These are phyloP conservation scores for Yponomeuta cagnagella DNA, from an alignment of 2,888 invertebrate species.

Conservation along the genomic window DNA sequence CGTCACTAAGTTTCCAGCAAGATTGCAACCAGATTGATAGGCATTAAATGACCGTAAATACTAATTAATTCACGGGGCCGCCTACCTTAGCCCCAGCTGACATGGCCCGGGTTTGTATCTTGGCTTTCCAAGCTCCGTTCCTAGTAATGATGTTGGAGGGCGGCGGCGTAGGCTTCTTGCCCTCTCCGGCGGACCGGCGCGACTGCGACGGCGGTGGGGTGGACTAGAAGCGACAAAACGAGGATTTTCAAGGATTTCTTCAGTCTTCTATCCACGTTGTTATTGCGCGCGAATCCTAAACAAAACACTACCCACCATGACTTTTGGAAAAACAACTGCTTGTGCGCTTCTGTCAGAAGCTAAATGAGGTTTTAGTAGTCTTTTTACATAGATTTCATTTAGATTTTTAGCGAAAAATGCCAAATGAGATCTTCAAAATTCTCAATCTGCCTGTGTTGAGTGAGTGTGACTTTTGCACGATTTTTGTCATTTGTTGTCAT, in stretches of 20 bases:
- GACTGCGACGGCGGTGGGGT: slow-evolving; percentile 27
- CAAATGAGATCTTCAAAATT: background rate
- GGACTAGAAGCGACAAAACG: background rate
- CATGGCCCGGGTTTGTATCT: slow-evolving; percentile 79
- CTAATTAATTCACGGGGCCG: too few relatives aligned
- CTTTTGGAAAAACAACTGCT: slow-evolving; percentile 19
- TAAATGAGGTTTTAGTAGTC: background rate
- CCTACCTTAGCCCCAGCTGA: slow-evolving; percentile 63
- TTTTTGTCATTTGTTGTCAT: slow-evolving; percentile 20
- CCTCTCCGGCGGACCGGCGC: slow-evolving; percentile 48
- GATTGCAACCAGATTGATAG: too few relatives aligned
- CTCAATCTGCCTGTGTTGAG: background rate
- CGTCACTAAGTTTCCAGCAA: too few relatives aligned
- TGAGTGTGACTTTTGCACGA: slow-evolving; percentile 1
- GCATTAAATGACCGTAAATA: too few relatives aligned
- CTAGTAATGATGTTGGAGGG: slow-evolving; percentile 73
- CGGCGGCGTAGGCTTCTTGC: slow-evolving; percentile 50
- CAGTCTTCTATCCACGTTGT: slow-evolving; percentile 18
- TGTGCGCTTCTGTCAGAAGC: slow-evolving; percentile 7
- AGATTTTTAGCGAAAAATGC: background rate
- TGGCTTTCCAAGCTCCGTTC: slow-evolving; percentile 77
- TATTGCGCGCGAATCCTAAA: slow-evolving; percentile 22
- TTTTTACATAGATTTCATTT: background rate
- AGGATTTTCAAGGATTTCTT: background rate
- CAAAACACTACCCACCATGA: slow-evolving; percentile 18